Evolutionary conservation across 2,888 invertebrate genomes (phyloP).

Genomic region (Heliconius cydno): DNA sequence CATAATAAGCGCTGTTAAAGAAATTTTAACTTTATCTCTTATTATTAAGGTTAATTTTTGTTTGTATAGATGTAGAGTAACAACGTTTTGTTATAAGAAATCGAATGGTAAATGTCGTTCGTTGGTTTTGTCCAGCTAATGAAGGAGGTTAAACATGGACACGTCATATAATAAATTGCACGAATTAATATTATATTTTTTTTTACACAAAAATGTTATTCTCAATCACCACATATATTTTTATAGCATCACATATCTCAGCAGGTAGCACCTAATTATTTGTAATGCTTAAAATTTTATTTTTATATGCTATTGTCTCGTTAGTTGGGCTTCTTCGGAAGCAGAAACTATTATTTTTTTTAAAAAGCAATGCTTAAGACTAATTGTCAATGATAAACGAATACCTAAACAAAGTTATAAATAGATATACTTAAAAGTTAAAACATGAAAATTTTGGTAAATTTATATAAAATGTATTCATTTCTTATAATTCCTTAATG

Average conservation of each 20-base stretch:
- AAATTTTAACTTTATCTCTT: conserved; percentile 37
- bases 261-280: conserved; percentile 42
- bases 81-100: conserved; percentile 49
- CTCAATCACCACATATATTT: conserved; percentile 37
- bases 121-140: conserved; percentile 79
- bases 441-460: background rate
- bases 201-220: conserved; percentile 36
- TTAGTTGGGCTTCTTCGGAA: conserved; percentile 32
- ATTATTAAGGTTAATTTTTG: conserved; percentile 22
- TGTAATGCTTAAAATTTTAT: conserved; percentile 36
- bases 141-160: conserved; percentile 61
- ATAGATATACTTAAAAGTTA: no score
- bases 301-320: conserved; percentile 16
- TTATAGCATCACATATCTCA: conserved; percentile 31
- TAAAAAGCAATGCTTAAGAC: background rate
- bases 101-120: conserved; percentile 76
- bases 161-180: conserved; percentile 46
- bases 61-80: conserved; percentile 44
- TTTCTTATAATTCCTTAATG: background rate
- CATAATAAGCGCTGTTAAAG: background rate
- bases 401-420: no score
- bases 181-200: conserved; percentile 42
- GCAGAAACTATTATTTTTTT: conserved; percentile 24
- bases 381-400: conserved; percentile 6
- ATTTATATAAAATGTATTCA: background rate